Evolutionary conservation across 2,888 invertebrate species (phyloP), one percentile per base, ranked within the genome.

Genomic region (Andrena bucephala): DNA sequence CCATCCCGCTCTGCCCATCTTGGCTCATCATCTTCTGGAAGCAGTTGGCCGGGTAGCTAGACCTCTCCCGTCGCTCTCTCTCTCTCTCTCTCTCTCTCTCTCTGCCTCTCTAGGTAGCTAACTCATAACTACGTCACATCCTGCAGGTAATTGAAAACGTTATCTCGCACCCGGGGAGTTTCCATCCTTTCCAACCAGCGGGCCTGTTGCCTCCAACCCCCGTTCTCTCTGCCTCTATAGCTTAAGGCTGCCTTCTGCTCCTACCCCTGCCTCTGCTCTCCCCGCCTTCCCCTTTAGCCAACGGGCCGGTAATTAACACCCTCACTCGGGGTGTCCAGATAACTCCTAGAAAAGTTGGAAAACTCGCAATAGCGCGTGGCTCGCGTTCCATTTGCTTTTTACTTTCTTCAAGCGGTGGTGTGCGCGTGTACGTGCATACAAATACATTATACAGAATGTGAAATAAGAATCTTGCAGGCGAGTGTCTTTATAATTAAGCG

Each of bases 121-220:
- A 93, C 93, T 94, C 93, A 93, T 93, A 94, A 94, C 93, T 93
- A 92, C 93, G 91, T 94, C 93, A 92, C 92, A 94, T 94, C 94
- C 94, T 93, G 93, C 91, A 92, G 93, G 93, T 94, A 94, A 94
- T 94, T 93, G 94, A 94, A 94, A 94, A 93, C 92, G 93, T 93
- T 94, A 93, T 93, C 93, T 94, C 90, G 92, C 90, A 89, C 92
- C 92, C 92, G 88, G 24, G 87, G 87, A 90, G 89, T 89, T 89
- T 90, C 89, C 90, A 87, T 91, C 92, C 92, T 90, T 92, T 90
- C 87, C 91, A 84, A 85, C 87, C 81, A 76, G 79, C 81, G 73
- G 67, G 73, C 76, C 86, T 82, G 74, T 71, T 66, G 65, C 65
- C 54, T 65, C 67, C 70, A 65, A 57, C 85, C 85, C 75, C 75